Evolutionary conservation across 2,888 invertebrate species (phyloP).

Genomic region (Leucophora obtusa): DNA sequence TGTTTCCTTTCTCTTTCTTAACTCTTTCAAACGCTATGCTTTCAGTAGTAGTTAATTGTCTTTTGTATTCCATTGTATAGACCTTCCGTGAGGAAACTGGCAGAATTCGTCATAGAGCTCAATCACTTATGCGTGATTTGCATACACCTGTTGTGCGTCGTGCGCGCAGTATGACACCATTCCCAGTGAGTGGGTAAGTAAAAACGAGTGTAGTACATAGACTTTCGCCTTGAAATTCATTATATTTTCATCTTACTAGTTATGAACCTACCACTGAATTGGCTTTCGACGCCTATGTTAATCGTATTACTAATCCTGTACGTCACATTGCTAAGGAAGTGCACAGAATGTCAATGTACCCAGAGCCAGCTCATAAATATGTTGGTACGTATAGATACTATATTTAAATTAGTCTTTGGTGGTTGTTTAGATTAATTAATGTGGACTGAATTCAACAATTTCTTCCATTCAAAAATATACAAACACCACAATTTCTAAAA

Average conservation of each 20-base stretch:
- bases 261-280: constrained; percentile 78
- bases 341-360: constrained; percentile 83
- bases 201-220: not conserved
- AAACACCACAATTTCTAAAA: constrained; percentile 23
- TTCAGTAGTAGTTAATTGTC: not conserved
- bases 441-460: constrained; percentile 34
- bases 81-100: constrained; percentile 90
- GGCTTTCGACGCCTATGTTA: constrained; percentile 84
- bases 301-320: constrained; percentile 83
- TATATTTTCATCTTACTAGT: constrained; percentile 65
- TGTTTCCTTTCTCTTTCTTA: constrained; percentile 22
- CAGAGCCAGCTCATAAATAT: constrained; percentile 84
- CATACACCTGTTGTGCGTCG: constrained; percentile 88
- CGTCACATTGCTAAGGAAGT: constrained; percentile 83
- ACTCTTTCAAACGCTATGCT: not conserved
- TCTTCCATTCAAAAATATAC: constrained; percentile 24
- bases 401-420: constrained; percentile 33
- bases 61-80: constrained; percentile 78
- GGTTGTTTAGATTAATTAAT: constrained; percentile 1
- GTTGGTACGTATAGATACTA: constrained; percentile 80
- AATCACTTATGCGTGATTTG: constrained; percentile 85
- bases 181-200: constrained; percentile 76
- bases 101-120: constrained; percentile 88
- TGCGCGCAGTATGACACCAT: constrained; percentile 81
- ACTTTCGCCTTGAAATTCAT: constrained; percentile 3